These are phyloP conservation scores for Heliocidaris tuberculata DNA, from an alignment of 35 echinoderm and acorn worm genomes.

Conservation along the genomic window DNA sequence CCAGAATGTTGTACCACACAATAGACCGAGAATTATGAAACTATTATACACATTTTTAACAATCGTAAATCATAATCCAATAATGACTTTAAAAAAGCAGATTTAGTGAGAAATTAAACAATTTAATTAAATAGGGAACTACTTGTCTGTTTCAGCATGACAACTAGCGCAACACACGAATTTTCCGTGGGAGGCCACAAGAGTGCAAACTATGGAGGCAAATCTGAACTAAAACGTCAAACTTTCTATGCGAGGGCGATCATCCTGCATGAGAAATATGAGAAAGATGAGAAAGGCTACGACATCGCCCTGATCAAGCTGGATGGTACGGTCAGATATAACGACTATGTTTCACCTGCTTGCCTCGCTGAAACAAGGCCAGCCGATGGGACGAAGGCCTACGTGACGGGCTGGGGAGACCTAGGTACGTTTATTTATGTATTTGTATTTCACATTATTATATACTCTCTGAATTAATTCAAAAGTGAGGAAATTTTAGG, in stretches of 20 bases:
- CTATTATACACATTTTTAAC: too few species aligned
- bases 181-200: not conserved
- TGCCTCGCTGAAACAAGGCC: not conserved
- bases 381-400: not conserved
- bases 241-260: not conserved
- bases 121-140: too few species aligned
- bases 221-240: too few species aligned
- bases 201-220: not conserved
- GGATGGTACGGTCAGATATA: not conserved
- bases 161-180: not conserved
- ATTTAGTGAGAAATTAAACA: too few species aligned
- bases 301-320: slow-evolving; percentile 32
- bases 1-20: too few species aligned
- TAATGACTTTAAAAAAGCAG: too few species aligned
- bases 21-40: too few species aligned
- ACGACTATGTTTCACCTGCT: not conserved
- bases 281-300: not conserved
- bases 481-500: too few species aligned
- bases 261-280: not conserved
- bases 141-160: too few species aligned
- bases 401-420: not conserved
- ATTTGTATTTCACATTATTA: too few species aligned
- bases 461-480: too few species aligned
- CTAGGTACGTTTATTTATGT: not conserved
- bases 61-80: too few species aligned